A percentile compares a stretch with the other conserved stretches of the same genome.
These are phyloP conservation scores for Parauchenoglanis punctatus DNA, from an alignment of 2,797 vertebrate genomes.

Conservation along the genomic window DNA sequence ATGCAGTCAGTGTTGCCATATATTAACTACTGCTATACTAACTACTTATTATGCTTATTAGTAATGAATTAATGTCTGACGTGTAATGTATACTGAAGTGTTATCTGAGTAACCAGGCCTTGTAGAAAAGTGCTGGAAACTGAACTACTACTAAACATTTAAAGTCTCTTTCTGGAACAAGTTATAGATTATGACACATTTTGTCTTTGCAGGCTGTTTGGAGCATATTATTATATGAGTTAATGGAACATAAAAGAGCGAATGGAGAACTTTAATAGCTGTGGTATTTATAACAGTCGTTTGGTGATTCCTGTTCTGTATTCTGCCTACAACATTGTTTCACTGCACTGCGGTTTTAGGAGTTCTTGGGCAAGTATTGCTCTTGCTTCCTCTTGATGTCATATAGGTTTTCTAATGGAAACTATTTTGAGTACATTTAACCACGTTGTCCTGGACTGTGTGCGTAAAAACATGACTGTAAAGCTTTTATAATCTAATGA, in stretches of 20 bases:
- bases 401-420: slow-evolving; percentile 11
- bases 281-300: slow-evolving; percentile 2
- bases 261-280: slow-evolving; percentile 8
- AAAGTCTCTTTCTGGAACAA: not conserved
- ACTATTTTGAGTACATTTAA: not conserved
- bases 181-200: slow-evolving; percentile 6
- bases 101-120: not conserved
- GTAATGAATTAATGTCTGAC: not conserved
- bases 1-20: not conserved
- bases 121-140: not conserved
- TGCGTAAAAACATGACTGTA: not conserved
- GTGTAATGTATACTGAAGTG: not conserved
- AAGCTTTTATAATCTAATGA: not conserved
- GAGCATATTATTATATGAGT: not conserved
- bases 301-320: slow-evolving; percentile 11
- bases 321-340: not conserved
- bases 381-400: slow-evolving; percentile 8
- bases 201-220: slow-evolving; percentile 2
- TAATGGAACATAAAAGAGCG: not conserved
- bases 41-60: not conserved
- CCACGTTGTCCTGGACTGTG: not conserved
- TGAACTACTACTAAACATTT: not conserved
- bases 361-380: not conserved
- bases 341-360: not conserved
- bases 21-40: not conserved